A percentile compares a stretch with the other conserved stretches of the same genome.
phyloP scores from a whole-genome alignment of 2,888 invertebrate genomes.

The Masnerella sp. region DNA sequence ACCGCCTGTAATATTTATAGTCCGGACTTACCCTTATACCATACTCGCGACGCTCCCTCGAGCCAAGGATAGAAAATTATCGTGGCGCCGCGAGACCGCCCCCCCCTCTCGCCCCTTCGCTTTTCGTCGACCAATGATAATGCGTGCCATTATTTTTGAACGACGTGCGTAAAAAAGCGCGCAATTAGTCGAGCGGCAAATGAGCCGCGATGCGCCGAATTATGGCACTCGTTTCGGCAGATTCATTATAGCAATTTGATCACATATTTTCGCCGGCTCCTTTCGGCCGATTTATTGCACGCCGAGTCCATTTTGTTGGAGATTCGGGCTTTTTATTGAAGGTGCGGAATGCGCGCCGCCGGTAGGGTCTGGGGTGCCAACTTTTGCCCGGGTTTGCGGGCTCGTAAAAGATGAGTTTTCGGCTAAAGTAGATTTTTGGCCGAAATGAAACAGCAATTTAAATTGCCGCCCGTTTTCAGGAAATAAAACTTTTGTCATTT shows the following conservation, averaged over 20 bases:
- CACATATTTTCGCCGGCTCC: conserved; percentile 12
- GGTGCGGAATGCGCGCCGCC: neutral
- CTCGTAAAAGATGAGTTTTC: conserved; percentile 8
- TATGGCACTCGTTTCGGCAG: conserved; percentile 24
- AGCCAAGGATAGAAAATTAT: conserved; percentile 64
- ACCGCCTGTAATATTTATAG: conserved; percentile 65
- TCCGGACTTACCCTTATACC: conserved; percentile 56
- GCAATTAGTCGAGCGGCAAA: conserved; percentile 67
- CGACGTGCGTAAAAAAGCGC: conserved; percentile 37
- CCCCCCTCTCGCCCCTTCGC: neutral
- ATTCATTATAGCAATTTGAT: conserved; percentile 44
- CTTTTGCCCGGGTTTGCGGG: no score
- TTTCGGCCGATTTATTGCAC: conserved; percentile 38
- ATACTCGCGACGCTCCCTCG: conserved; percentile 63
- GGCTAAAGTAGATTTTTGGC: neutral
- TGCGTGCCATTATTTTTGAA: conserved; percentile 54
- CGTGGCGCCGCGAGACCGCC: conserved; percentile 54
- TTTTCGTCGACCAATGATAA: conserved; percentile 45
- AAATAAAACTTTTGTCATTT: no score
- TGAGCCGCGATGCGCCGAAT: conserved; percentile 60
- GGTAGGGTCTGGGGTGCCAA: neutral
- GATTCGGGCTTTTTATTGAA: conserved; percentile 26
- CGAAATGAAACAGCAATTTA: no score
- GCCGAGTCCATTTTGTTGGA: conserved; percentile 27
- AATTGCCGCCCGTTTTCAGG: no score